These are phyloP conservation scores for Nyctibius bracteatus DNA, from an alignment of 2,113 vertebrate genomes.

Conservation along the genomic window DNA sequence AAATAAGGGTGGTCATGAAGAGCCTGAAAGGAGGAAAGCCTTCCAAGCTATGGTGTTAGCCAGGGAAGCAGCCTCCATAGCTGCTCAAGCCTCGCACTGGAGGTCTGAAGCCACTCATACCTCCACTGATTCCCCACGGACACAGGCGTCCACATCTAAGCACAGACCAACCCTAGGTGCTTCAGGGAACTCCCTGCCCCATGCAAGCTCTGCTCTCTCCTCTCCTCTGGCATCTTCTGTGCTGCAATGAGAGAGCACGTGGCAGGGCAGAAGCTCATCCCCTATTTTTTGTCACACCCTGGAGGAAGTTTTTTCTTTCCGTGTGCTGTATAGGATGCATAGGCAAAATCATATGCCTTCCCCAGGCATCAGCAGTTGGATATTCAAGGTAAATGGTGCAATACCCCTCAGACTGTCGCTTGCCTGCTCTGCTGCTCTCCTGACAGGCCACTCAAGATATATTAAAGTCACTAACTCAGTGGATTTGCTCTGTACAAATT, in stretches of 20 bases:
- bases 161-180: neutral
- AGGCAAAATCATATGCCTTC: neutral
- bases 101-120: neutral
- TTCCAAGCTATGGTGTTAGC: neutral
- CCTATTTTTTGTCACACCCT: neutral
- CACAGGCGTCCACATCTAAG: neutral
- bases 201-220: neutral
- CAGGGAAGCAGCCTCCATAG: neutral
- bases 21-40: neutral
- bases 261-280: accelerated
- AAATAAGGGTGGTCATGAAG: neutral
- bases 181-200: neutral
- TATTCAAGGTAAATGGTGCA: neutral
- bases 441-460: neutral
- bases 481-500: neutral
- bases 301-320: neutral
- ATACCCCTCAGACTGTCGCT: neutral
- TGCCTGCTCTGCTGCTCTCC: neutral
- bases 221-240: neutral
- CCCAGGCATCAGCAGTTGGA: neutral
- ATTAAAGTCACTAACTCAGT: neutral
- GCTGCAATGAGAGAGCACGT: neutral
- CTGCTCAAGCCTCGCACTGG: neutral
- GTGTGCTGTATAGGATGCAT: neutral
- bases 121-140: neutral